Evolutionary conservation across 2,797 vertebrate genomes (phyloP).

Genomic region (Gastrophryne carolinensis): DNA sequence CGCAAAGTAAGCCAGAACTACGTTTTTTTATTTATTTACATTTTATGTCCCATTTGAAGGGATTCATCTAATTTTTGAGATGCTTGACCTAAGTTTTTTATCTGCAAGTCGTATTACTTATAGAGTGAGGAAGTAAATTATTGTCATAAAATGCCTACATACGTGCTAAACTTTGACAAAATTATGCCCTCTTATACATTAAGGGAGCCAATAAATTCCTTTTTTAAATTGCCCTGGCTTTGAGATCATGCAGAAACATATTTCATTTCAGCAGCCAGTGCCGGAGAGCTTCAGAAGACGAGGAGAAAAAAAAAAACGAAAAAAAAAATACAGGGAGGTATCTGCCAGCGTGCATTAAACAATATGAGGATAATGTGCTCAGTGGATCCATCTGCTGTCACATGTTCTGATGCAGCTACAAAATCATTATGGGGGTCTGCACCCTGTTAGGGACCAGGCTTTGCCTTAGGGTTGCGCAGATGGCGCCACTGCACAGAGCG

Average conservation of each 20-base stretch:
- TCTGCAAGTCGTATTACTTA: slow-evolving; percentile 53
- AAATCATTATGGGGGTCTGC: too few relatives aligned
- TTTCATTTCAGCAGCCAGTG: slow-evolving; percentile 45
- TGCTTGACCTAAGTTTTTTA: slow-evolving; percentile 53
- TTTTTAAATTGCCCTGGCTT: slow-evolving; percentile 52
- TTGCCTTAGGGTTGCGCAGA: too few relatives aligned
- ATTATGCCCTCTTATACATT: slow-evolving; percentile 54
- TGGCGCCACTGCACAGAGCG: too few relatives aligned
- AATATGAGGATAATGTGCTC: slow-evolving; percentile 4
- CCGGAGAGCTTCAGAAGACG: slow-evolving; percentile 29
- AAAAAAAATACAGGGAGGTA: slow-evolving; percentile 12
- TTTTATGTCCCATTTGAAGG: slow-evolving; percentile 52
- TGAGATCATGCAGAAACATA: slow-evolving; percentile 50
- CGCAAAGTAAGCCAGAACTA: slow-evolving; percentile 49
- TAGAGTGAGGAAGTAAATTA: slow-evolving; percentile 53
- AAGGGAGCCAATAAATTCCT: slow-evolving; percentile 53
- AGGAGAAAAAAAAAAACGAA: neutral
- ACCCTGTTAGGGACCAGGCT: too few relatives aligned
- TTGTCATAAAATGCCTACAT: slow-evolving; percentile 53
- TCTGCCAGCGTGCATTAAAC: slow-evolving; percentile 34
- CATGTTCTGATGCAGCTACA: neutral
- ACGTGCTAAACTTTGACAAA: slow-evolving; percentile 52
- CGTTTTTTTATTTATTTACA: slow-evolving; percentile 52
- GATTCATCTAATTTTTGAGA: slow-evolving; percentile 54
- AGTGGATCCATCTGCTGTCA: slow-evolving; percentile 38